Percentiles rank a stretch among this genome's conserved stretches.
These are phyloP conservation scores for Antechinus flavipes DNA, from an alignment of 2,113 vertebrate species.

Conservation along the genomic window DNA sequence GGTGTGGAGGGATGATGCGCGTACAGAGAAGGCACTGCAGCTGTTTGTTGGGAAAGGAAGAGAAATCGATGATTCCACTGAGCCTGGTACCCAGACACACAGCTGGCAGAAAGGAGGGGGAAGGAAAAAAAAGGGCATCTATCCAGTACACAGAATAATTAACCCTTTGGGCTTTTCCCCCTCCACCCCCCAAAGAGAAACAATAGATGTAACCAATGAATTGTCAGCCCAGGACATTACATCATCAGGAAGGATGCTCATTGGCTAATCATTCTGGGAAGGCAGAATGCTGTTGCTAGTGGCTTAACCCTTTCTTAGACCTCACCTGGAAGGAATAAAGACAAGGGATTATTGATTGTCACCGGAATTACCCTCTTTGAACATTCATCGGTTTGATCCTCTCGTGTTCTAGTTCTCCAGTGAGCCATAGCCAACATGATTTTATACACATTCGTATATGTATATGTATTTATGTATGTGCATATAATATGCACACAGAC, in stretches of 20 bases:
- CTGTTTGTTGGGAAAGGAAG: slow-evolving; percentile 55
- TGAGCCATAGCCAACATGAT: not conserved
- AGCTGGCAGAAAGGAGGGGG: slow-evolving; percentile 26
- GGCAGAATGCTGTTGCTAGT: slow-evolving; percentile 64
- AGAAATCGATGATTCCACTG: slow-evolving; percentile 34
- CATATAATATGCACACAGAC: not conserved
- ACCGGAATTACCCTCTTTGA: not conserved
- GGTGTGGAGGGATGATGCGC: slow-evolving; percentile 46
- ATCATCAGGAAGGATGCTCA: slow-evolving; percentile 67
- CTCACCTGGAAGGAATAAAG: not conserved
- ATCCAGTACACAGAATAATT: slow-evolving; percentile 58
- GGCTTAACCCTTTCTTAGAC: slow-evolving; percentile 66
- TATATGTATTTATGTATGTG: not conserved
- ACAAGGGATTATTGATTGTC: not conserved
- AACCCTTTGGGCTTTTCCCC: slow-evolving; percentile 64
- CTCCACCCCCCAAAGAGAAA: slow-evolving; percentile 63
- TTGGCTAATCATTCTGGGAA: slow-evolving; percentile 79
- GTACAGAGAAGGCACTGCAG: not conserved
- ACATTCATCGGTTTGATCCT: not conserved
- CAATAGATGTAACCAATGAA: slow-evolving; percentile 79
- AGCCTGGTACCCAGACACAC: slow-evolving; percentile 51
- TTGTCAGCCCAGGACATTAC: slow-evolving; percentile 74
- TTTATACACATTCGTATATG: not conserved
- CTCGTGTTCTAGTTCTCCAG: not conserved
- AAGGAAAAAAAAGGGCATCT: not conserved